Base-by-base conservation (phyloP, 2,888 invertebrate genomes). In the Ophioninae sp. region DNA sequence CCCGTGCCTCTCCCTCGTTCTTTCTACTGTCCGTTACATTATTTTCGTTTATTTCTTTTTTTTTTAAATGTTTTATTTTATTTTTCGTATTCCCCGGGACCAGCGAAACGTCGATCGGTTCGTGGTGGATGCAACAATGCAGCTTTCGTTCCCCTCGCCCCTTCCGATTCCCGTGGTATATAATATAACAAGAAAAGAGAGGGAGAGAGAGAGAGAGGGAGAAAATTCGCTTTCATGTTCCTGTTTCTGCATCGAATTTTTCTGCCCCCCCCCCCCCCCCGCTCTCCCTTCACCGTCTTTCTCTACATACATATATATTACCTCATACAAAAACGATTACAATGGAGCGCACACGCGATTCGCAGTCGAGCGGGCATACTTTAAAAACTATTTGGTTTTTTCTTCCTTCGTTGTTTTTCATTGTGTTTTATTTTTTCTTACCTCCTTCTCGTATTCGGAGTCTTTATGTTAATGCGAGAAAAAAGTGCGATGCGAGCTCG, bases 401-500 rank as follows among this genome's bases (percentile, higher is more conserved):
- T 50, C 41, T 65, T 39, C 20, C 59, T 73, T 79, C 70, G 80
- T 37, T 79, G 70, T 76, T 67, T 81, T 65, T 81, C 77, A 61
- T n/a, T n/a, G n/a, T n/a, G n/a, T n/a, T n/a, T n/a, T n/a, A n/a
- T n/a, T n/a, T 77, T 72, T 73, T 72, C 62, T 50, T 23, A 64
- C 39, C 78, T 78, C 64, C 44, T 65, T 83, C 75, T 72, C 79
- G 75, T 73, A 61, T 41, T 41, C 23, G 59, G 41, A 69, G 78
- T 65, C 65, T 72, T 86, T 80, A 79, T 86, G 81, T 86, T 82
- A 86, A 85, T 86, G 84, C 85, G 85, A 81, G 86, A 88, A 61
- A 61, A 72, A 72, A 41, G 85, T 86, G 23, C 73, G 68, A 72
- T 73, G 78, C 76, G 59, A 73, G 39, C 41, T 41, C 82, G 44